Percentiles rank a stretch among this genome's conserved stretches.
Evolutionary conservation across 2,888 invertebrate species (phyloP).

Genomic region (Eubasilissa splendida): DNA sequence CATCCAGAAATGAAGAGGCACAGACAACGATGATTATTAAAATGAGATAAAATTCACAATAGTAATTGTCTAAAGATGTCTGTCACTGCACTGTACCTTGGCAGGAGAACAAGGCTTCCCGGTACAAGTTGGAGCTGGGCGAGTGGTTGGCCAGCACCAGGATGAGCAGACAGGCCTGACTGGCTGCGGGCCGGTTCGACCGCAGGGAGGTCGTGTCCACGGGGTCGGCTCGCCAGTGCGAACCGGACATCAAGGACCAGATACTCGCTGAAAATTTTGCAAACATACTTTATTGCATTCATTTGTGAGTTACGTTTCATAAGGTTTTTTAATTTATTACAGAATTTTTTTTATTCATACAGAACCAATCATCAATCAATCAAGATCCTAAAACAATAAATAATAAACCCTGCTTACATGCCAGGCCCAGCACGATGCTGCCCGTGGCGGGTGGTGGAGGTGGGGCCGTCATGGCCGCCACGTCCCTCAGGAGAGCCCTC

Average conservation of each 20-base stretch:
- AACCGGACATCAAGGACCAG: conserved; percentile 86
- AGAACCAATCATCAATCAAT: no score
- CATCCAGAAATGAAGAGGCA: no score
- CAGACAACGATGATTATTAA: no score
- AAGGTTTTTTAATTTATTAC: no score
- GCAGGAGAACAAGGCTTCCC: conserved; percentile 87
- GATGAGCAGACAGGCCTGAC: conserved; percentile 90
- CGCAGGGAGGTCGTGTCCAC: conserved; percentile 66
- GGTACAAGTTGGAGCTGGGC: conserved; percentile 84
- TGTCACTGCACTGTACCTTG: conserved; percentile 76
- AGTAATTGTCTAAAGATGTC: neutral
- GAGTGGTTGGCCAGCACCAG: conserved; percentile 93
- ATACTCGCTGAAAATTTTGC: conserved; percentile 73
- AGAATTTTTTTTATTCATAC: no score
- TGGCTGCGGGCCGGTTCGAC: conserved; percentile 83
- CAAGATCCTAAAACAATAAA: no score
- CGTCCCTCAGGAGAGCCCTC: conserved; percentile 85
- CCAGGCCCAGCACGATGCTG: conserved; percentile 87
- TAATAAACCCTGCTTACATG: conserved; percentile 65
- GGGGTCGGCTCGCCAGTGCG: conserved; percentile 54
- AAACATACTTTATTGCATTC: neutral
- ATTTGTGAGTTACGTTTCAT: no score
- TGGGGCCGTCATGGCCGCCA: conserved; percentile 76
- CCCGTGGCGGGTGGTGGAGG: conserved; percentile 79
- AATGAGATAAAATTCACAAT: neutral